Evolutionary conservation across 2,113 vertebrate genomes (phyloP), one percentile per base, ranked within the genome.

Genomic region (Porphyrio hochstetteri): DNA sequence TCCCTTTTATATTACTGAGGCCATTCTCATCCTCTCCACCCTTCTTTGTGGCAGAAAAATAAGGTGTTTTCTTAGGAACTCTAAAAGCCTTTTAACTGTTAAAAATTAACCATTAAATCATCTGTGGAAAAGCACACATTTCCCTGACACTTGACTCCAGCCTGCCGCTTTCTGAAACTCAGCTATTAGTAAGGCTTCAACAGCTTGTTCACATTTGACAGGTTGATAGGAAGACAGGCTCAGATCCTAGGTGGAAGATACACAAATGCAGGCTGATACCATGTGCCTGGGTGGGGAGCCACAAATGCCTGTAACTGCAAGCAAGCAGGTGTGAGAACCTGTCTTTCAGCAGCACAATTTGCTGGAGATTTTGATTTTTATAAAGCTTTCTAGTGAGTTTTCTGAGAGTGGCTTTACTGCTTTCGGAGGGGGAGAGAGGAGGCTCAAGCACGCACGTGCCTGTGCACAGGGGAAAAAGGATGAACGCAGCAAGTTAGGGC

Each of bases 41-140:
- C 72, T 65, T 76, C n/a, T 40, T 67, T 70, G 44, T 53, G 57
- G 50, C 14, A 36, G 60, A 67, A 92, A 86, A 78, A 67, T 29
- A 81, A 29, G 7, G 12, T 64, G 15, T 55, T 92, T 86, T 77
- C 64, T 24, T 70, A 55, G 13, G 38, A 74, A 46, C 36, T 44
- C 13, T 86, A 59, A 81, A 93, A 50, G 20, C 28, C 80, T 92
- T 82, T 80, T 57, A 91, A 61, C 46, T 78, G 77, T 95, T 94
- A 95, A 95, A 86, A 65, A 78, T 94, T 95, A 96, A 94, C 92
- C 59, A 56, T 61, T 79, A 92, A 92, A 90, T 19, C 56, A 40
- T 44, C 16, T 55, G n/a, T 77, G 81, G 74, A 89, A 94, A 89
- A 78, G 56, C 64, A 71, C 10, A 7, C 18, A 36, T 61, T 91